Base-by-base conservation (phyloP, 2,797 vertebrate species). In the Pachyuromys duprasi region DNA sequence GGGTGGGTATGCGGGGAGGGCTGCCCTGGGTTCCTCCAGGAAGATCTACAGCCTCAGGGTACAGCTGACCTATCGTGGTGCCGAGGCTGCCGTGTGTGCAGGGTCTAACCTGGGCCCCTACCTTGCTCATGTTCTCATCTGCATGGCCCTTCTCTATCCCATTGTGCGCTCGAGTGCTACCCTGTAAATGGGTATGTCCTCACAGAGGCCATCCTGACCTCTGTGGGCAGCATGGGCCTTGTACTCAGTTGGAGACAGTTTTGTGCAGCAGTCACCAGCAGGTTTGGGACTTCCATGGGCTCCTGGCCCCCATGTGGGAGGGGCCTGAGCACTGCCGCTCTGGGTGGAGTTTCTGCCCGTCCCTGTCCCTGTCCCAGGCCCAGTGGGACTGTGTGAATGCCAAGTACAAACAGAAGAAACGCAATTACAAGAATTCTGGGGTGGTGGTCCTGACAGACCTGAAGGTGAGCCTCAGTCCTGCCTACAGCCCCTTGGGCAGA, bases 371-470 rank as follows among this genome's bases (percentile, higher is more conserved):
- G 67, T 79, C 74, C 24, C 98, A 99, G 99, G 99, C 99, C 97
- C 99, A 99, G 91, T 99, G 99, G 99, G 99, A 99, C 82, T 99
- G 99, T 96, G 95, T 99, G 96, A 99, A 99, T 97, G 98, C 99
- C 93, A 99, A 99, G 97, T 99, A 99, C 98, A 99, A 99, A 96
- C 98, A 99, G 95, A 99, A 99, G 98, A 99, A 99, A 98, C 99
- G 99, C 94, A 99, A 99, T 97, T 99, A 99, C 98, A 99, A 99
- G 98, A 99, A 99, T 97, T 99, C 99, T 0, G 99, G 99, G 31
- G 97, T 99, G 24, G 99, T 99, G 97, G 99, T 99, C 97, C 98
- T 99, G 96, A 98, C 98, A 60, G 99, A 99, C 91, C 98, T 99
- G n/a, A 99, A 99, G 99, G 99, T 99, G 98, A 94, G 96, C 14